Conservation (phyloP, 2,888 invertebrate genomes). For the Ethmia dodecea region DNA sequence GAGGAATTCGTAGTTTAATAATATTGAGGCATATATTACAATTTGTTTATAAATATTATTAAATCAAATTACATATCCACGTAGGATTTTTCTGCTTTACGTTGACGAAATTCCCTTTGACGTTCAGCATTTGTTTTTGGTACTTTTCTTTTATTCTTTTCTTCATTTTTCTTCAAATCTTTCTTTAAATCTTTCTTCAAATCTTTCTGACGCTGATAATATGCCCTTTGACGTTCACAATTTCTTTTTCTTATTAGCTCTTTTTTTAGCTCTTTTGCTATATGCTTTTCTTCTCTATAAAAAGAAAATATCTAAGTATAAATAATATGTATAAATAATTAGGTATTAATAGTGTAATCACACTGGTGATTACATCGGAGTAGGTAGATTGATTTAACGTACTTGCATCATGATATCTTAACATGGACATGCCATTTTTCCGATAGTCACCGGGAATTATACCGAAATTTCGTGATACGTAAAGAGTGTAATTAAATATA, state of each 20-base stretch:
- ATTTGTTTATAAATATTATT: constrained; percentile 29
- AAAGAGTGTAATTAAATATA: too few relatives aligned
- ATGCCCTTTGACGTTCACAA: constrained; percentile 27
- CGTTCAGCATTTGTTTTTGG: constrained; percentile 31
- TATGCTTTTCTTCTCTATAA: constrained; percentile 24
- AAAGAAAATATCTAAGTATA: constrained; percentile 23
- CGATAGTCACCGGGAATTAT: too few relatives aligned
- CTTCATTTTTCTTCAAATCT: constrained; percentile 27
- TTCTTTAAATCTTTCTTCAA: too few relatives aligned
- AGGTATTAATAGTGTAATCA: constrained; percentile 19
- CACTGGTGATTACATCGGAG: too few relatives aligned
- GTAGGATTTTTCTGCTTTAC: constrained; percentile 28
- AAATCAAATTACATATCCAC: constrained; percentile 29
- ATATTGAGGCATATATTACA: constrained; percentile 25
- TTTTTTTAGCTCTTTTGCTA: too few relatives aligned
- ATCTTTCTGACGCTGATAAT: constrained; percentile 23
- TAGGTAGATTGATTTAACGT: too few relatives aligned
- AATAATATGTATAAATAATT: too few relatives aligned
- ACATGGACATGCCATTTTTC: too few relatives aligned
- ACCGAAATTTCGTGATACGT: too few relatives aligned
- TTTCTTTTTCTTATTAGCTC: constrained; percentile 26
- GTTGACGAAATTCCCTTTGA: constrained; percentile 31
- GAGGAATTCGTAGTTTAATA: constrained; percentile 27
- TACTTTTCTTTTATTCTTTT: constrained; percentile 22
- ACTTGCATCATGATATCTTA: too few relatives aligned